These are phyloP conservation scores for Brachymystax lenok DNA, from an alignment of 2,797 vertebrate species.

Conservation along the genomic window DNA sequence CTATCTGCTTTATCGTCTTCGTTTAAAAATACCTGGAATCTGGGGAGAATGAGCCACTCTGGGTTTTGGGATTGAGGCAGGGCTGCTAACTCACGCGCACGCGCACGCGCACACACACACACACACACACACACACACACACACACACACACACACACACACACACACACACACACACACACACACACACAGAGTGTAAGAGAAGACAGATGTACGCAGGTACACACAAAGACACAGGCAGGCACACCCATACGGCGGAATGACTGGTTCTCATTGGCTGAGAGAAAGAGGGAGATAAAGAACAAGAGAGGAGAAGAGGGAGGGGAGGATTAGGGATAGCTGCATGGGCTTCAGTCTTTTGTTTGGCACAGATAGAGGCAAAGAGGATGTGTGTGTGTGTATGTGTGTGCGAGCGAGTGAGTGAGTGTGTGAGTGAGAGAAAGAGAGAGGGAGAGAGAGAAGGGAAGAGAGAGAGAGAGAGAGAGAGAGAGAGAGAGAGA, in stretches of 20 bases:
- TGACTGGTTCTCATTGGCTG: background rate
- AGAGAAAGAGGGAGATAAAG: conserved; percentile 5
- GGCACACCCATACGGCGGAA: conserved; percentile 6
- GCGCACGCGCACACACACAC: background rate
- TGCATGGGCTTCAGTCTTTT: conserved; percentile 41
- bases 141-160: background rate
- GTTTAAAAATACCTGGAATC: background rate
- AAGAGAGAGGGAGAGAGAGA: too few species aligned
- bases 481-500: background rate
- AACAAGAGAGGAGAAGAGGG: conserved; percentile 21
- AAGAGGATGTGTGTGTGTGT: conserved; percentile 1
- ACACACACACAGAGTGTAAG: background rate
- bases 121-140: background rate
- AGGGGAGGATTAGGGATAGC: conserved; percentile 11
- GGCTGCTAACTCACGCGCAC: background rate
- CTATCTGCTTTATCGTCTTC: background rate
- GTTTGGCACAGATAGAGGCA: conserved; percentile 40
- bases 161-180: background rate
- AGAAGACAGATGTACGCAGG: conserved; percentile 8
- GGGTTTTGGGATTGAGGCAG: background rate
- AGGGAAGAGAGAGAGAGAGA: too few species aligned
- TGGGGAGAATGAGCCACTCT: background rate
- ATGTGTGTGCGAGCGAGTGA: too few species aligned
- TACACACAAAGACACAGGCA: conserved; percentile 9
- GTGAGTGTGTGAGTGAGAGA: background rate